phyloP scores from a whole-genome alignment of 2,888 invertebrate genomes.

The Drosophila vallismaia region DNA sequence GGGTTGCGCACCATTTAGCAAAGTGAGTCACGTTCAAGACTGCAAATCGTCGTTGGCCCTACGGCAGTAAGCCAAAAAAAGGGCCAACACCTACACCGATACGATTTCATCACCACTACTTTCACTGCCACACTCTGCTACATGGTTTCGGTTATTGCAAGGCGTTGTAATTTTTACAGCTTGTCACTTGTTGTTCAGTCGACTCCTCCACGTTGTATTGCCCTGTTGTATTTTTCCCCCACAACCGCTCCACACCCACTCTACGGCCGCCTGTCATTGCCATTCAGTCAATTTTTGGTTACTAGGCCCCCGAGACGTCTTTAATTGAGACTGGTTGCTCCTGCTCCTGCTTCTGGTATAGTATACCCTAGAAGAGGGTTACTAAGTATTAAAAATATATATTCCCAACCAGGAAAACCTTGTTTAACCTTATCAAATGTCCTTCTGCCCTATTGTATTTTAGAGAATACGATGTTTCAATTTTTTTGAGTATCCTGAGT shows the following conservation, averaged over 20 bases:
- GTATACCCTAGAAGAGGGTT: not conserved
- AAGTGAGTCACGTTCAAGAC: constrained; percentile 77
- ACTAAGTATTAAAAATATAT: not conserved
- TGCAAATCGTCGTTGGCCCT: constrained; percentile 72
- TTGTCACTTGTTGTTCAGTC: constrained; percentile 69
- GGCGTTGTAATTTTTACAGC: constrained; percentile 71
- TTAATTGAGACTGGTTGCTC: constrained; percentile 70
- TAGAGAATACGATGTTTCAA: not conserved
- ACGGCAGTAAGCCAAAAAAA: constrained; percentile 42
- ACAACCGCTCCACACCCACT: not conserved
- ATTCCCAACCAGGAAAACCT: not conserved
- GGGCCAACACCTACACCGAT: constrained; percentile 50
- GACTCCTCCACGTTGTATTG: constrained; percentile 1
- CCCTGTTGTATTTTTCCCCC: not conserved
- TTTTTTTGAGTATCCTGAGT: no score
- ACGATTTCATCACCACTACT: constrained; percentile 25
- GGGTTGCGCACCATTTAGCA: constrained; percentile 76
- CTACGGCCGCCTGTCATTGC: constrained; percentile 29
- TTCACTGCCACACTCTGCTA: constrained; percentile 62
- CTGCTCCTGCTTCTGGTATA: not conserved
- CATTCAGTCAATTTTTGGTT: constrained; percentile 75
- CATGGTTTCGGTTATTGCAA: constrained; percentile 66
- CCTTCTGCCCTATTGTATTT: not conserved
- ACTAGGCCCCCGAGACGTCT: constrained; percentile 74
- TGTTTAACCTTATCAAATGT: no score